Evolutionary conservation across 2,888 invertebrate genomes (phyloP).

Genomic region (Linnaemya tessellans): DNA sequence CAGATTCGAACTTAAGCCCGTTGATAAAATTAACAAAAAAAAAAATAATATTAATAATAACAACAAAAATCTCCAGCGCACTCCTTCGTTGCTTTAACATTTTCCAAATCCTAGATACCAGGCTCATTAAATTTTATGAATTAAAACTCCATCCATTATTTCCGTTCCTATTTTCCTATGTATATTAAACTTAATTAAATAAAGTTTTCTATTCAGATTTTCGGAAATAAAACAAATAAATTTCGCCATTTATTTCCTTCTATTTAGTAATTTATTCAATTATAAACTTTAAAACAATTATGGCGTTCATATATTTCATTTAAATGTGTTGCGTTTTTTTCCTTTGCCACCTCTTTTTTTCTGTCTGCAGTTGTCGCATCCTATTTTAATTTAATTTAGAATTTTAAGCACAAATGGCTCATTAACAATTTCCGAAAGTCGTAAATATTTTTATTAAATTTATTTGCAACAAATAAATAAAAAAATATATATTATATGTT

Average conservation of each 20-base stretch:
- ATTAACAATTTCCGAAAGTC: constrained; percentile 56
- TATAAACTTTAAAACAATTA: constrained; percentile 39
- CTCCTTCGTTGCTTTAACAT: too few relatives aligned
- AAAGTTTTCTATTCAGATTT: not conserved
- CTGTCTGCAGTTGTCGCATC: constrained; percentile 5
- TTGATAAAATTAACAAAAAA: too few relatives aligned
- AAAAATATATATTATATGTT: constrained; percentile 11
- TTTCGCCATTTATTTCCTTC: not conserved
- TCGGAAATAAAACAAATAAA: constrained; percentile 6
- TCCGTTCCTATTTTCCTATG: too few relatives aligned
- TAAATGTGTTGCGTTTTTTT: constrained; percentile 14
- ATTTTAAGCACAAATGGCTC: constrained; percentile 26
- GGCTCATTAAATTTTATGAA: too few relatives aligned
- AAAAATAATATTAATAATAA: too few relatives aligned
- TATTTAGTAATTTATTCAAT: constrained; percentile 20
- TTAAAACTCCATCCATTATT: too few relatives aligned
- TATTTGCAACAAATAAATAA: constrained; percentile 28
- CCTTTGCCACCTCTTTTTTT: not conserved
- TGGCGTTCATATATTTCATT: constrained; percentile 3
- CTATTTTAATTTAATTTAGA: constrained; percentile 28
- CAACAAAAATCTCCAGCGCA: too few relatives aligned
- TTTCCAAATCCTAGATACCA: too few relatives aligned
- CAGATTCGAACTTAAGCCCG: too few relatives aligned
- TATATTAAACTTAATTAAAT: too few relatives aligned
- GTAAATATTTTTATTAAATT: constrained; percentile 46